Evolutionary conservation across 2,113 vertebrate genomes (phyloP).

Genomic region (Chinchilla lanigera): DNA sequence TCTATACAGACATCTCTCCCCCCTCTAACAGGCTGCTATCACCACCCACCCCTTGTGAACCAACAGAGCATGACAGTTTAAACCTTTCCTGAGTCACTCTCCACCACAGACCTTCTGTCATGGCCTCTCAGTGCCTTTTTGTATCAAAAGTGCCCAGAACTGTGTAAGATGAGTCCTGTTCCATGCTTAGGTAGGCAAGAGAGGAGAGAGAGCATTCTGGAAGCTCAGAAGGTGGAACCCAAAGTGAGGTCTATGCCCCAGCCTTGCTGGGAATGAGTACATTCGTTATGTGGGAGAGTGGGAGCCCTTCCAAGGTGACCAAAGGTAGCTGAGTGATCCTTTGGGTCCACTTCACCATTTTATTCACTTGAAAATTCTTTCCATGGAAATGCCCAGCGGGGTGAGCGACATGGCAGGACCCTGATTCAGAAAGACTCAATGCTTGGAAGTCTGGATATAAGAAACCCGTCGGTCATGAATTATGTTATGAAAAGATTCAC

Average conservation of each 20-base stretch:
- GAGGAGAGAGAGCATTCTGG: constrained; percentile 47
- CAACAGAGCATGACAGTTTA: neutral
- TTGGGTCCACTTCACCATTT: constrained; percentile 39
- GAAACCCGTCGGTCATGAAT: neutral
- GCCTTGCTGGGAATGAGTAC: neutral
- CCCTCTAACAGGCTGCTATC: neutral
- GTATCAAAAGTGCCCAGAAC: neutral
- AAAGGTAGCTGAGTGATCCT: neutral
- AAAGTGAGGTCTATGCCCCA: neutral
- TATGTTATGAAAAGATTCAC: constrained; percentile 25
- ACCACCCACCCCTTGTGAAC: neutral
- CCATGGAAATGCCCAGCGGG: neutral
- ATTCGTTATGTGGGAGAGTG: neutral
- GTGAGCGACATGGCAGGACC: neutral
- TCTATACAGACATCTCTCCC: neutral
- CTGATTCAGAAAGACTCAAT: neutral
- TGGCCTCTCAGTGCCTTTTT: neutral
- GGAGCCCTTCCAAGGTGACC: constrained; percentile 31
- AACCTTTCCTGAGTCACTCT: neutral
- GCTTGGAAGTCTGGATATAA: neutral
- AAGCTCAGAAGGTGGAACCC: constrained; percentile 30
- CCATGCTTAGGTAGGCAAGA: neutral
- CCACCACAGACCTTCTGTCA: neutral
- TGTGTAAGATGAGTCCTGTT: neutral
- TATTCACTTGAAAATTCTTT: constrained; percentile 38